A percentile compares a stretch with the other conserved stretches of the same genome.
Conservation (phyloP, 2,113 vertebrate species). For the Myotis davidii region DNA sequence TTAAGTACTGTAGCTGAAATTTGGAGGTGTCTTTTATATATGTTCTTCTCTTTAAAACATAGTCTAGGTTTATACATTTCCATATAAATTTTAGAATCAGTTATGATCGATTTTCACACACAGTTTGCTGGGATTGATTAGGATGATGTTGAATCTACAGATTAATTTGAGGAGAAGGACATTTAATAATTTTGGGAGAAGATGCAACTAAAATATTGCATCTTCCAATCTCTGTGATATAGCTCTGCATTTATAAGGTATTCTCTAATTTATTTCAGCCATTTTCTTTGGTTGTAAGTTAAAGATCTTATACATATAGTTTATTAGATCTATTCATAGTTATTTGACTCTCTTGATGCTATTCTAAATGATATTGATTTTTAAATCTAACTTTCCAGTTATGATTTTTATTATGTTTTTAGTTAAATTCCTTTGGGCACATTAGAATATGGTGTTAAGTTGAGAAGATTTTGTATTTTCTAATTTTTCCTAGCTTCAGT, state of each 20-base stretch:
- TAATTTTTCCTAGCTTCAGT: background rate
- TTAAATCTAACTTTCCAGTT: background rate
- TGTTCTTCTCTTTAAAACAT: background rate
- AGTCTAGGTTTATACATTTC: background rate
- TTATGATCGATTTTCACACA: background rate
- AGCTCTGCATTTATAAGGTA: background rate
- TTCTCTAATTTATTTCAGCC: background rate
- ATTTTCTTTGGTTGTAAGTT: slow-evolving; percentile 10
- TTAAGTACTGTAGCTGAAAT: background rate
- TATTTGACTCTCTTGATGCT: background rate
- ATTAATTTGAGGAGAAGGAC: background rate
- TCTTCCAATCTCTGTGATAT: background rate
- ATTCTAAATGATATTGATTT: background rate
- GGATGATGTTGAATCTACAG: background rate
- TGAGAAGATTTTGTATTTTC: background rate
- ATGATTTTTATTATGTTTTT: slow-evolving; percentile 9
- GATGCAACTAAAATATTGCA: background rate
- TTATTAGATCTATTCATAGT: background rate
- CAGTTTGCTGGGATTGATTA: background rate
- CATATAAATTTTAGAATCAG: background rate
- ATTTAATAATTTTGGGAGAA: background rate
- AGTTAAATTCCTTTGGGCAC: background rate
- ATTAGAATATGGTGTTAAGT: background rate
- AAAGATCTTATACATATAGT: background rate
- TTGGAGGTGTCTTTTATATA: background rate